These are phyloP conservation scores for Strigamia transsilvanica DNA, from an alignment of 2,888 invertebrate species.

Conservation along the genomic window DNA sequence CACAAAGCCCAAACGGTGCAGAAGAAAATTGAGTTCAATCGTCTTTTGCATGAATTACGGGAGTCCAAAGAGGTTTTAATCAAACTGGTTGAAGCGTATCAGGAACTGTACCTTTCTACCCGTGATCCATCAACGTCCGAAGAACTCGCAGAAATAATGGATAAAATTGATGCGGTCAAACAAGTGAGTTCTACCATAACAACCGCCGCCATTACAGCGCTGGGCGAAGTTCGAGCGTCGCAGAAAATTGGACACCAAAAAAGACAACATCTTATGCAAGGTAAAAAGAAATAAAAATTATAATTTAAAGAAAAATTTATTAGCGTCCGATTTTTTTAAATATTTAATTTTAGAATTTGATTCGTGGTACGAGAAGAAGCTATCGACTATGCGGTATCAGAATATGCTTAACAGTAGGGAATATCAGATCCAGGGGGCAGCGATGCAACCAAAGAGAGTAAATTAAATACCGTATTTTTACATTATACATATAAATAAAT, in stretches of 20 bases:
- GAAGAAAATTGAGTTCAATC: slow-evolving; percentile 5
- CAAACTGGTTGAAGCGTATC: background rate
- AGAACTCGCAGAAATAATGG: background rate
- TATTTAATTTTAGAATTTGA: slow-evolving; percentile 13
- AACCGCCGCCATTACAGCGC: background rate
- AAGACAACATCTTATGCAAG: background rate
- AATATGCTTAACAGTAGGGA: background rate
- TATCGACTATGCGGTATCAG: background rate
- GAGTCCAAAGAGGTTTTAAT: background rate
- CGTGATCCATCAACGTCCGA: background rate
- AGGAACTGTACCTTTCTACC: background rate
- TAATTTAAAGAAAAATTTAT: no score
- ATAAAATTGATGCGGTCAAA: background rate
- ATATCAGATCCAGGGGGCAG: background rate
- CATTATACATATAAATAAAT: background rate
- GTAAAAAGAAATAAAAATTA: background rate
- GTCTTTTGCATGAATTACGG: background rate
- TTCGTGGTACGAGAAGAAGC: background rate
- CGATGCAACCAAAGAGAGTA: background rate
- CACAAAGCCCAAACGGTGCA: background rate
- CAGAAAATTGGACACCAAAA: slow-evolving; percentile 5
- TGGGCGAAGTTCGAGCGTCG: slow-evolving; percentile 1
- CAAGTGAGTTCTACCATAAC: background rate
- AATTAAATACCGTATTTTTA: background rate
- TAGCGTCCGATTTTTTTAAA: no score